phyloP scores from a whole-genome alignment of 2,797 vertebrate species.

The Varecia variegata region DNA sequence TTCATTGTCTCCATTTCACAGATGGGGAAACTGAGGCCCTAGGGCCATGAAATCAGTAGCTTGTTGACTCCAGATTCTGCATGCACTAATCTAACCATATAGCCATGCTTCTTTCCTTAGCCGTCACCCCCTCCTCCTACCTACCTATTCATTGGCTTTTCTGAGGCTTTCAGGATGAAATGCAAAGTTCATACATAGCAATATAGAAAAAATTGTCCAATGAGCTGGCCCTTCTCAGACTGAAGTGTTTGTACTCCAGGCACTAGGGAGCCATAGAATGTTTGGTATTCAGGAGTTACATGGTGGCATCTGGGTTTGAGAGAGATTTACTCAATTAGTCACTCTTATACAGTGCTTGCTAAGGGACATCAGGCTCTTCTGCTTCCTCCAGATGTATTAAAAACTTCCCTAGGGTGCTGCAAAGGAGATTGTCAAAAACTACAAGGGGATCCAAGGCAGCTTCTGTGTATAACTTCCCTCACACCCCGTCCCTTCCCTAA shows the following conservation, averaged over 20 bases:
- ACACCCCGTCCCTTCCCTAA: neutral
- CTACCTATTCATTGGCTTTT: neutral
- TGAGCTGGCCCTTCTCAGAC: neutral
- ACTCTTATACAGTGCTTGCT: constrained; percentile 73
- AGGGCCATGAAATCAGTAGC: neutral
- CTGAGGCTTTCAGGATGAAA: neutral
- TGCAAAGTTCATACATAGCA: neutral
- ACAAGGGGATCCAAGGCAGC: constrained; percentile 68
- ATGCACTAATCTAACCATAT: neutral
- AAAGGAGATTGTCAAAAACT: constrained; percentile 65
- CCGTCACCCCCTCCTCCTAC: neutral
- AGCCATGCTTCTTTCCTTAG: neutral
- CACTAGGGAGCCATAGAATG: neutral
- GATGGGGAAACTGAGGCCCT: neutral
- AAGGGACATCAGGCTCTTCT: constrained; percentile 69
- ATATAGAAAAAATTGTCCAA: neutral
- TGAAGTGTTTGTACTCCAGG: neutral
- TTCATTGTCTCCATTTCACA: neutral
- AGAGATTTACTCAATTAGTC: constrained; percentile 61
- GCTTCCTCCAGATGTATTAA: constrained; percentile 73
- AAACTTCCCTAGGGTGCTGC: constrained; percentile 60
- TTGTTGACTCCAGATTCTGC: neutral
- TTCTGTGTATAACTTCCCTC: constrained; percentile 50
- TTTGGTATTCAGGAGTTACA: neutral
- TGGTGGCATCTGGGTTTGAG: neutral